Conservation (phyloP, 1,140 invertebrate genomes). For the Macrobrachium rosenbergii region DNA sequence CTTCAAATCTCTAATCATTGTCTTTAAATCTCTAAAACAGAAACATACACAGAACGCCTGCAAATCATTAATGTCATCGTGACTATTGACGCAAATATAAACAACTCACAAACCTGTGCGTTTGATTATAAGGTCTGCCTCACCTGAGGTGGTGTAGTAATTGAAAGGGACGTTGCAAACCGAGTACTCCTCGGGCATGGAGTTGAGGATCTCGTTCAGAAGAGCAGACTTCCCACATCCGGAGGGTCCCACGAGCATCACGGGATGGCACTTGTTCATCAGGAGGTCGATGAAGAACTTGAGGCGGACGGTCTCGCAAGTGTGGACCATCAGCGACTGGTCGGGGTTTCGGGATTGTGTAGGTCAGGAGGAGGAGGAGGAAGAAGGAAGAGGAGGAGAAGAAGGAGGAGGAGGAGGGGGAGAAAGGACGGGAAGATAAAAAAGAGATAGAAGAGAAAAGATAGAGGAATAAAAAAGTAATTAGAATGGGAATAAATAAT, state of each 20-base stretch:
- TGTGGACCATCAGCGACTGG: conserved; percentile 91
- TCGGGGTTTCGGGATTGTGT: background rate
- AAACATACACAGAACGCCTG: no score
- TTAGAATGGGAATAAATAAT: background rate
- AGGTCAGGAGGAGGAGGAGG: background rate
- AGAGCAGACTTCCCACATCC: conserved; percentile 93
- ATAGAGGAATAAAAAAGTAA: background rate
- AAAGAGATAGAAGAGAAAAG: background rate
- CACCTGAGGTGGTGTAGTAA: conserved; percentile 93
- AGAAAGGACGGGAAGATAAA: background rate
- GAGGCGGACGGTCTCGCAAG: conserved; percentile 91
- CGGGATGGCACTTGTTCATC: conserved; percentile 88
- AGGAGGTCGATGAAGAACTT: conserved; percentile 91
- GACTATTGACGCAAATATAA: background rate
- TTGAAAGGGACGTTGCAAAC: conserved; percentile 95
- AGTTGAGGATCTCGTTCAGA: conserved; percentile 86
- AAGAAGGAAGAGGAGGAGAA: no score
- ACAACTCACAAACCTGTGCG: background rate
- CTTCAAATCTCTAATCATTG: no score
- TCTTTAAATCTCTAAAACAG: no score
- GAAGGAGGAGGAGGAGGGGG: background rate
- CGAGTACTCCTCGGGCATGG: conserved; percentile 87
- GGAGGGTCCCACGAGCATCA: conserved; percentile 92
- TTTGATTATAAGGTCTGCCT: background rate
- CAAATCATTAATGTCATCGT: no score